These are phyloP conservation scores for Helarctos malayanus DNA, from an alignment of 2,797 vertebrate species.

Conservation along the genomic window DNA sequence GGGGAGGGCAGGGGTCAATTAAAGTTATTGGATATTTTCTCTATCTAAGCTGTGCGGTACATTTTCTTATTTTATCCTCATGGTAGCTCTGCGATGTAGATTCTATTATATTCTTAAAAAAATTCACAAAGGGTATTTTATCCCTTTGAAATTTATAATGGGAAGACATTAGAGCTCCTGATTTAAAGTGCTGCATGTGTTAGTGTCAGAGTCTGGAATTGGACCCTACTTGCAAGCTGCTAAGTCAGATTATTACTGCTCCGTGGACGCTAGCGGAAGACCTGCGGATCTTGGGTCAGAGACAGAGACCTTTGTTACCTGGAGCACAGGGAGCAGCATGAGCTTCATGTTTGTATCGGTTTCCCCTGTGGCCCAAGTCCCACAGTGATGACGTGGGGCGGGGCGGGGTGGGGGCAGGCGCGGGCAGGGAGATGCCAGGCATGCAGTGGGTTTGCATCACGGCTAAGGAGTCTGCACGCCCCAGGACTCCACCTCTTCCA, in stretches of 20 bases:
- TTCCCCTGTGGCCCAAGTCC: background rate
- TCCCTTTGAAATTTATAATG: constrained; percentile 57
- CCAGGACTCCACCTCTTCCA: background rate
- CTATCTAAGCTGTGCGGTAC: background rate
- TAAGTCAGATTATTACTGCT: background rate
- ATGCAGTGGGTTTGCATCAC: background rate
- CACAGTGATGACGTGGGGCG: background rate
- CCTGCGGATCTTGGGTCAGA: background rate
- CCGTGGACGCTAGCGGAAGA: background rate
- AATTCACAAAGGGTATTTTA: constrained; percentile 30
- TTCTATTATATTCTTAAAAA: background rate
- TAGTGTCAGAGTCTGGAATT: background rate
- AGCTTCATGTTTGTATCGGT: background rate
- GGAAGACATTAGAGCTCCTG: background rate
- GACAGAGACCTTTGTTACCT: background rate
- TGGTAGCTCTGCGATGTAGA: background rate
- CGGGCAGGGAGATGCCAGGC: background rate
- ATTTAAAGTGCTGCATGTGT: constrained; percentile 7
- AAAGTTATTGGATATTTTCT: constrained; percentile 56
- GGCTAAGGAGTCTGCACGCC: background rate
- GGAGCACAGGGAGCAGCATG: background rate
- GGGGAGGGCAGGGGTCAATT: background rate
- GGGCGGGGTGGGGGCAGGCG: background rate
- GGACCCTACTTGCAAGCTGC: background rate
- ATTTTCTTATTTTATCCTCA: constrained; percentile 43